A percentile compares a stretch with the other conserved stretches of the same genome.
These are phyloP conservation scores for Myoxocephalus aenaeus DNA, from an alignment of 2,797 vertebrate species.

Conservation along the genomic window DNA sequence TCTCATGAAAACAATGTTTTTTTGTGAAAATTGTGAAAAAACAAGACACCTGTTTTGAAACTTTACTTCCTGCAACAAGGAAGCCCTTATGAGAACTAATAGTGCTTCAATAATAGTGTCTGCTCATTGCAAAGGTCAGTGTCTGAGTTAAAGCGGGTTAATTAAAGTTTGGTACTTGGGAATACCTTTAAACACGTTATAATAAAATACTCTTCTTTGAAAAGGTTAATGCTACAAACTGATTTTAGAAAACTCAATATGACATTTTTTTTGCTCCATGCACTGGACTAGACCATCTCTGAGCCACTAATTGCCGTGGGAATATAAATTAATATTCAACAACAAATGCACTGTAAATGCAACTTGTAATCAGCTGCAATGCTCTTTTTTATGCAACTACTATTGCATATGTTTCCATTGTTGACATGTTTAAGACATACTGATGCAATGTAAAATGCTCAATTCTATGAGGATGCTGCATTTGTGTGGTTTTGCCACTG, in stretches of 20 bases:
- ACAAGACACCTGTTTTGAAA: not conserved
- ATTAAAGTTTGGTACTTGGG: not conserved
- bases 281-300: not conserved
- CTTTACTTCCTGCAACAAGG: not conserved
- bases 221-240: not conserved
- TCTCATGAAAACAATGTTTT: not conserved
- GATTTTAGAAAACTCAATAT: not conserved
- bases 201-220: constrained; percentile 8
- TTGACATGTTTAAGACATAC: not conserved
- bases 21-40: not conserved
- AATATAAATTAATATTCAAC: constrained; percentile 8
- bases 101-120: constrained; percentile 7
- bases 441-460: not conserved
- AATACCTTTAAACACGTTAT: not conserved
- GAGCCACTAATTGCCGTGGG: not conserved
- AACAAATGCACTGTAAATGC: constrained; percentile 2
- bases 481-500: not conserved
- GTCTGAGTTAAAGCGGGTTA: not conserved
- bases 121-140: constrained; percentile 17
- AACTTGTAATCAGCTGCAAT: not conserved
- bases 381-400: not conserved
- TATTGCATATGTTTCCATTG: not conserved
- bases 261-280: not conserved
- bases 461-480: not conserved
- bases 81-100: not conserved